These are phyloP conservation scores for Perithous albicinctus DNA, from an alignment of 2,888 invertebrate species.

Conservation along the genomic window DNA sequence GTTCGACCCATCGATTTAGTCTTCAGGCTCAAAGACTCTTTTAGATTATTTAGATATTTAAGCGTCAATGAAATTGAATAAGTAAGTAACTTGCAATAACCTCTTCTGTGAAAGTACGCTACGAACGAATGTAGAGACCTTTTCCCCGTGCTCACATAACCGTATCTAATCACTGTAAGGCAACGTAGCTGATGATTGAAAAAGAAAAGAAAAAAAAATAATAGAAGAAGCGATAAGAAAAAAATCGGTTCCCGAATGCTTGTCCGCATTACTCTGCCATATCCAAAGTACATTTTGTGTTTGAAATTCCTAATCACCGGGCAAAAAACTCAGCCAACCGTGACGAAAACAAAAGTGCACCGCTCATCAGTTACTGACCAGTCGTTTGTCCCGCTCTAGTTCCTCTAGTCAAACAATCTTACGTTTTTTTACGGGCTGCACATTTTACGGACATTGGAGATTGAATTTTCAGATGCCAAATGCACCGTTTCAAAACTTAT, in stretches of 20 bases:
- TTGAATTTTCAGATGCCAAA: too few species aligned
- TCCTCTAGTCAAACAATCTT: too few species aligned
- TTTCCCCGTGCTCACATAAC: slow-evolving; percentile 62
- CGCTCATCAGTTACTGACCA: too few species aligned
- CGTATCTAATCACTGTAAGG: slow-evolving; percentile 63
- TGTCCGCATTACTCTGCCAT: slow-evolving; percentile 77
- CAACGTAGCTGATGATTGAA: slow-evolving; percentile 26
- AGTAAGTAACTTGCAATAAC: slow-evolving; percentile 73
- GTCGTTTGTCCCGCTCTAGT: too few species aligned
- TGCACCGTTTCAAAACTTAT: too few species aligned
- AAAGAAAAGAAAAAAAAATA: slow-evolving; percentile 15
- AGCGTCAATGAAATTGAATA: slow-evolving; percentile 70
- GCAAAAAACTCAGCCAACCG: too few species aligned
- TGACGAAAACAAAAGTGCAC: too few species aligned
- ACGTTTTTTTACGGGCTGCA: too few species aligned
- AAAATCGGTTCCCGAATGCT: slow-evolving; percentile 70
- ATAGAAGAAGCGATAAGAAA: slow-evolving; percentile 48
- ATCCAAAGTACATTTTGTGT: slow-evolving; percentile 72
- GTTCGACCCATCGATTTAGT: slow-evolving; percentile 62
- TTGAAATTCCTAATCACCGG: slow-evolving; percentile 10
- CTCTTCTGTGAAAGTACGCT: slow-evolving; percentile 75
- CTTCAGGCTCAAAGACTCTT: slow-evolving; percentile 72
- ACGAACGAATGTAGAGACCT: slow-evolving; percentile 62
- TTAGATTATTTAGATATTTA: slow-evolving; percentile 69
- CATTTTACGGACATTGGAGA: too few species aligned